phyloP scores from a whole-genome alignment of 2,888 invertebrate genomes.

The Ptychoptera albimana region DNA sequence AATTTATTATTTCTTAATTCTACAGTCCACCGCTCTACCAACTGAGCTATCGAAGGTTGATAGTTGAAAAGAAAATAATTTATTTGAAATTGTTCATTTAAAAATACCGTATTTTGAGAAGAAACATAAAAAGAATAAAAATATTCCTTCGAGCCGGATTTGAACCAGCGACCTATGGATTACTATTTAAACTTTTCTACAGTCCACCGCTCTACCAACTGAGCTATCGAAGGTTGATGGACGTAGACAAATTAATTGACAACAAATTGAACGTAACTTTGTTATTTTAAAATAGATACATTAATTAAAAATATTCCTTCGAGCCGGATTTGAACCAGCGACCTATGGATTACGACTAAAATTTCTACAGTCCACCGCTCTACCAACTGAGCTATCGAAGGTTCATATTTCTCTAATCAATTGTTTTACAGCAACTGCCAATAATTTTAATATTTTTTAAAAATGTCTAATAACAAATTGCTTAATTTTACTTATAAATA shows the following conservation, averaged over 20 bases:
- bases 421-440: too few relatives aligned
- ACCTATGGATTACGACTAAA: neutral
- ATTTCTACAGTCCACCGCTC: slow-evolving; percentile 21
- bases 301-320: neutral
- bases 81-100: too few relatives aligned
- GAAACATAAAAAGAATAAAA: too few relatives aligned
- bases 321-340: slow-evolving; percentile 3
- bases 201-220: slow-evolving; percentile 23
- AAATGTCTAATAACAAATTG: too few relatives aligned
- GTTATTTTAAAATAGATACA: too few relatives aligned
- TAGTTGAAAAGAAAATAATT: too few relatives aligned
- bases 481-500: too few relatives aligned
- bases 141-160: slow-evolving; percentile 1
- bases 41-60: slow-evolving; percentile 20
- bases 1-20: slow-evolving; percentile 3
- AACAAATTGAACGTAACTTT: too few relatives aligned
- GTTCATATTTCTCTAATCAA: too few relatives aligned
- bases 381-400: slow-evolving; percentile 23
- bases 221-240: slow-evolving; percentile 18
- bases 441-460: too few relatives aligned
- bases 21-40: slow-evolving; percentile 23
- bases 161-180: slow-evolving; percentile 3
- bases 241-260: too few relatives aligned
- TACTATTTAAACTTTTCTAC: slow-evolving; percentile 11
- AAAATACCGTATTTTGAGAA: too few relatives aligned